Conservation (phyloP, 2,888 invertebrate genomes). For the Pardosa pseudoannulata region DNA sequence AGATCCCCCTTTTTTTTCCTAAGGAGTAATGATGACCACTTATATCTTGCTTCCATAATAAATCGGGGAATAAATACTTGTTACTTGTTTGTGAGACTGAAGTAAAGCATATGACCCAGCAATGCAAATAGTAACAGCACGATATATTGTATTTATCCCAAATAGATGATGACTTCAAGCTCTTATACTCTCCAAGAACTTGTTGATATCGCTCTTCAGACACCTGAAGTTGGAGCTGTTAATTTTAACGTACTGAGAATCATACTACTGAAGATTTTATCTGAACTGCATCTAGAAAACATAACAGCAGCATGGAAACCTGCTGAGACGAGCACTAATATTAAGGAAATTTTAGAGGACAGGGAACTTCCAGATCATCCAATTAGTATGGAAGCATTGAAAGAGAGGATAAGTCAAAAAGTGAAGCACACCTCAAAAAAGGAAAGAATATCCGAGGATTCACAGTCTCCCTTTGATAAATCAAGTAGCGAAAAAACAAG, state of each 20-base stretch:
- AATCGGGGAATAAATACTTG: too few relatives aligned
- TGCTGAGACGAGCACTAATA: not conserved
- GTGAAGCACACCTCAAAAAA: not conserved
- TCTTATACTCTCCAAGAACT: slow-evolving; percentile 14
- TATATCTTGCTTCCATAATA: too few relatives aligned
- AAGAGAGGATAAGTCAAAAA: not conserved
- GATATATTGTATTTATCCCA: not conserved
- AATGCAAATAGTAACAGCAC: too few relatives aligned
- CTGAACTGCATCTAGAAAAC: slow-evolving; percentile 74
- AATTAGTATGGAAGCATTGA: not conserved
- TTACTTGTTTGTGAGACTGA: too few relatives aligned
- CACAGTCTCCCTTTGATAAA: too few relatives aligned
- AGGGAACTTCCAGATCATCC: not conserved
- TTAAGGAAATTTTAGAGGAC: not conserved
- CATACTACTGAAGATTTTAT: slow-evolving; percentile 83
- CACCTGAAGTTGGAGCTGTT: slow-evolving; percentile 86
- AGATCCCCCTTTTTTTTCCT: too few relatives aligned
- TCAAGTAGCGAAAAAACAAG: too few relatives aligned
- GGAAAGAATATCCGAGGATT: not conserved
- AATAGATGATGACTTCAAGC: not conserved
- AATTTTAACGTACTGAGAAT: slow-evolving; percentile 87
- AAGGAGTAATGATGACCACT: too few relatives aligned
- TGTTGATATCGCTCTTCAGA: slow-evolving; percentile 85
- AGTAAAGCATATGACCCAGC: too few relatives aligned
- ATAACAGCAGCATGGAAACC: not conserved